Evolutionary conservation across 2,797 vertebrate genomes (phyloP).

Genomic region (Okamejei kenojei): DNA sequence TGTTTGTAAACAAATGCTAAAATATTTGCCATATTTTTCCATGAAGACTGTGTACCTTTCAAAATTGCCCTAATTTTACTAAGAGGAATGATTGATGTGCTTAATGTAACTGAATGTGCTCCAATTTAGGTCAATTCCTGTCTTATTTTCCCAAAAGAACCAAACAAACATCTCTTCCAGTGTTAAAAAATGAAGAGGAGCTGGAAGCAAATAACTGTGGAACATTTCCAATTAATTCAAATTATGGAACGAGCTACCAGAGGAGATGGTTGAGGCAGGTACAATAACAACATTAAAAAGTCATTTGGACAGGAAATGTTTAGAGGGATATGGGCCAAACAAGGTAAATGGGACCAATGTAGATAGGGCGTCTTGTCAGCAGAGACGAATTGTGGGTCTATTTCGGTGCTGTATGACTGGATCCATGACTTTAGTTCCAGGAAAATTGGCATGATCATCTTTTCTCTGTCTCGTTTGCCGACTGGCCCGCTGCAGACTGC

Average conservation of each 20-base stretch:
- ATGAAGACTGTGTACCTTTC: constrained; percentile 1
- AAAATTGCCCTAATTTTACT: not conserved
- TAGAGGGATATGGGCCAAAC: no score
- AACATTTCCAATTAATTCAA: constrained; percentile 14
- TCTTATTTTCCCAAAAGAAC: constrained; percentile 11
- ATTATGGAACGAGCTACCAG: no score
- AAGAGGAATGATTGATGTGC: not conserved
- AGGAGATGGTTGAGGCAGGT: no score
- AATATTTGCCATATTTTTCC: not conserved
- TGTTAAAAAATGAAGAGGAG: not conserved
- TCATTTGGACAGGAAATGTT: no score
- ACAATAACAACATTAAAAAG: no score
- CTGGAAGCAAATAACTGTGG: not conserved
- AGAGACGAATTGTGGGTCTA: no score
- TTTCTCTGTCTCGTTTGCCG: no score
- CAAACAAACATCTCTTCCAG: constrained; percentile 22
- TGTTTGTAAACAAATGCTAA: constrained; percentile 16
- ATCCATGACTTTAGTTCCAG: not conserved
- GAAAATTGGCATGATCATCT: not conserved
- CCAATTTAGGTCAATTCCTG: not conserved
- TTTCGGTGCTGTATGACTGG: no score
- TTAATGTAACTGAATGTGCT: not conserved
- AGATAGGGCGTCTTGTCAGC: no score
- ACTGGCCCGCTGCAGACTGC: no score
- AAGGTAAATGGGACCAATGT: no score